Conservation (phyloP, 2,797 vertebrate genomes). For the Chaetophractus vellerosus region DNA sequence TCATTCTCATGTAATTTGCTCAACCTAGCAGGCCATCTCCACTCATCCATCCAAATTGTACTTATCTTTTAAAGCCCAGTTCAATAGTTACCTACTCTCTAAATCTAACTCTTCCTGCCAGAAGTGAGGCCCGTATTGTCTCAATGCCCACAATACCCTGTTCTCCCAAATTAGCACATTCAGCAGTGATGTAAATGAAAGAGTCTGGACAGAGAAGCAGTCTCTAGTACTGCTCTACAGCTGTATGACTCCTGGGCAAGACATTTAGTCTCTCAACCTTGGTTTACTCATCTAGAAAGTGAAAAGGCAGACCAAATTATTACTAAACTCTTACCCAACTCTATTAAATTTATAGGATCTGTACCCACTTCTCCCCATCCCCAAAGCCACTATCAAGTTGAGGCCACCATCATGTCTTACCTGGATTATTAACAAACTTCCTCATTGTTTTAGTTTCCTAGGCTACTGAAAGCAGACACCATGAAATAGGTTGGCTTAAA, state of each 20-base stretch:
- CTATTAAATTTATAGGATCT: background rate
- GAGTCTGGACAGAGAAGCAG: background rate
- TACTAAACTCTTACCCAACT: conserved; percentile 17
- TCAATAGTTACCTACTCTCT: background rate
- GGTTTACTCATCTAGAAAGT: background rate
- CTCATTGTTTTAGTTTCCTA: background rate
- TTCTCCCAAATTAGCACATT: background rate
- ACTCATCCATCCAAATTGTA: background rate
- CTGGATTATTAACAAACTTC: background rate
- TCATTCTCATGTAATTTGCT: background rate
- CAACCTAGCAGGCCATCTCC: background rate
- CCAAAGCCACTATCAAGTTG: background rate
- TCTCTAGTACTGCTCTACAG: background rate
- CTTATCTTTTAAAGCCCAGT: background rate
- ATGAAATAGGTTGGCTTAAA: too few species aligned
- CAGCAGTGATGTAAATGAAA: background rate
- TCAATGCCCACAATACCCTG: background rate
- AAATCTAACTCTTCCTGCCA: background rate
- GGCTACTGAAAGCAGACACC: too few species aligned
- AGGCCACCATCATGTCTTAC: background rate
- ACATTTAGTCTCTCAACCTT: background rate
- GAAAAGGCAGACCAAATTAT: background rate
- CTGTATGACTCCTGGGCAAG: background rate
- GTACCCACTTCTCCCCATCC: background rate
- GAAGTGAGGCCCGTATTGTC: background rate